Percentiles rank a stretch among this genome's conserved stretches.
phyloP scores from a whole-genome alignment of 2,113 vertebrate genomes.

The Anolis sagrei region DNA sequence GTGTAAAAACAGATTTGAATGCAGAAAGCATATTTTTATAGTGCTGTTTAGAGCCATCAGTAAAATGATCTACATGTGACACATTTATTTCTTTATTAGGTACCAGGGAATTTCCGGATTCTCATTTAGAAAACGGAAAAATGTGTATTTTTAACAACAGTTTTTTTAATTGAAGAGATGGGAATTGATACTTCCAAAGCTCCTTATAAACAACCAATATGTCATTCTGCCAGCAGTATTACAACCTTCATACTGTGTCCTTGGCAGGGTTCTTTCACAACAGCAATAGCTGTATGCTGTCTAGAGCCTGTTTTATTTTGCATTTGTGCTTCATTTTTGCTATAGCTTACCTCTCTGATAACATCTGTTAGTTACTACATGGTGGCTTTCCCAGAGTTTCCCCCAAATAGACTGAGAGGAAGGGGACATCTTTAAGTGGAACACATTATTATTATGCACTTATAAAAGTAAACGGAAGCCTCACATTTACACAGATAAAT shows the following conservation, averaged over 20 bases:
- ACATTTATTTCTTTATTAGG: conserved; percentile 1
- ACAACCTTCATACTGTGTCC: conserved; percentile 26
- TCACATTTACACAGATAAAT: too few relatives aligned
- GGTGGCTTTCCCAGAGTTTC: neutral
- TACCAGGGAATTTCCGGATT: conserved; percentile 6
- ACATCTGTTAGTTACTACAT: neutral
- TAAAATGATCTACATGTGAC: conserved; percentile 10
- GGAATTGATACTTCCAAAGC: conserved; percentile 28
- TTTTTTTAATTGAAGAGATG: conserved; percentile 30
- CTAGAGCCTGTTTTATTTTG: neutral
- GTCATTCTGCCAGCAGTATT: conserved; percentile 24
- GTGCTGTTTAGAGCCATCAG: neutral
- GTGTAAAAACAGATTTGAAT: neutral
- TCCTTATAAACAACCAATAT: conserved; percentile 23
- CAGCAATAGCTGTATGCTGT: neutral
- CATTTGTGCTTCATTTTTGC: conserved; percentile 9
- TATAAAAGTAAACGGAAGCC: too few relatives aligned
- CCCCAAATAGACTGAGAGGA: neutral
- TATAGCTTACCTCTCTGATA: neutral
- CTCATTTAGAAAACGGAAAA: conserved; percentile 28
- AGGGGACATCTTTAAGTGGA: neutral
- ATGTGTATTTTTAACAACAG: conserved; percentile 13
- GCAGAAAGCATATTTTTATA: neutral
- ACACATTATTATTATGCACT: neutral
- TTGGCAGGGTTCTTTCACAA: neutral